phyloP scores from a whole-genome alignment of 2,113 vertebrate genomes.

The Pleuronectes platessa region DNA sequence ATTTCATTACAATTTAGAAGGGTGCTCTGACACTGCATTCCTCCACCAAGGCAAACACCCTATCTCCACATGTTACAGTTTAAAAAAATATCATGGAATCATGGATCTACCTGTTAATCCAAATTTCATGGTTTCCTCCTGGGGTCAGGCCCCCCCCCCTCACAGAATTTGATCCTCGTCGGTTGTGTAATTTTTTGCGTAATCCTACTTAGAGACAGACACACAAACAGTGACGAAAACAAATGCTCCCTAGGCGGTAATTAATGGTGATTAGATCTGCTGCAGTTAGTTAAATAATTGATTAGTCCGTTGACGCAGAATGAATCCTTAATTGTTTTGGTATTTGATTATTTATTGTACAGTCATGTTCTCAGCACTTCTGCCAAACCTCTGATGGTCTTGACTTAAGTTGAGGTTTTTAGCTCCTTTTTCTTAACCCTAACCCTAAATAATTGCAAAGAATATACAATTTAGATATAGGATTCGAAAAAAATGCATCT shows the following conservation, averaged over 20 bases:
- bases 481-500: too few species aligned
- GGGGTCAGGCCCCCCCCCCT: neutral
- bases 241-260: neutral
- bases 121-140: neutral
- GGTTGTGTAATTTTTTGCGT: neutral
- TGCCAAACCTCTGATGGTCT: neutral
- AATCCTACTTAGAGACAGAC: neutral
- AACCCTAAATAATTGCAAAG: too few species aligned
- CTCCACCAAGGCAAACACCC: too few species aligned
- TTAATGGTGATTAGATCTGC: neutral
- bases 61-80: too few species aligned
- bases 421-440: too few species aligned
- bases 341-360: neutral
- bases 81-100: too few species aligned
- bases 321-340: neutral
- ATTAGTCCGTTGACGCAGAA: neutral
- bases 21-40: too few species aligned
- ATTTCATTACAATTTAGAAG: too few species aligned
- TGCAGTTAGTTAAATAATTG: neutral
- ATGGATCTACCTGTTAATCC: too few species aligned
- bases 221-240: neutral
- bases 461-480: too few species aligned
- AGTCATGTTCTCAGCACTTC: neutral
- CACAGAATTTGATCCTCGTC: too few species aligned
- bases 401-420: neutral